A percentile compares a stretch with the other conserved stretches of the same genome.
Evolutionary conservation across 2,113 vertebrate species (phyloP).

Genomic region (Poeciliopsis occidentalis): DNA sequence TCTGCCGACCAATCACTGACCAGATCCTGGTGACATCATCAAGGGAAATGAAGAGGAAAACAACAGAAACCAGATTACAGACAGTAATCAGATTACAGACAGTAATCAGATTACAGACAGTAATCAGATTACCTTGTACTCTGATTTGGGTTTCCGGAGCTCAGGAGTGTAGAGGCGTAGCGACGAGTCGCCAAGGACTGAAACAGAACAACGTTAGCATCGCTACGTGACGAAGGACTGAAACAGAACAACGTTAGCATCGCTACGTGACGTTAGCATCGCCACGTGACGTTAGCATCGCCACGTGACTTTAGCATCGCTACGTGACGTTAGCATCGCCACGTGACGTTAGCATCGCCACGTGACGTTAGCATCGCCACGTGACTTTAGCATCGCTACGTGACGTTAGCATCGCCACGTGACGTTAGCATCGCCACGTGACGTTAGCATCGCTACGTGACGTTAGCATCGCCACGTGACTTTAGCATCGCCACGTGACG

Average conservation of each 20-base stretch:
- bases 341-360: not conserved
- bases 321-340: not conserved
- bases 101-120: slow-evolving; percentile 78
- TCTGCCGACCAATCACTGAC: slow-evolving; percentile 87
- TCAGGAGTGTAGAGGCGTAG: slow-evolving; percentile 87
- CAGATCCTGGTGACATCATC: slow-evolving; percentile 82
- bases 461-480: not conserved
- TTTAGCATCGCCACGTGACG: not conserved
- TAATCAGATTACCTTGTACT: slow-evolving; percentile 90
- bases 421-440: not conserved
- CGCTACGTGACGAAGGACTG: slow-evolving; percentile 72
- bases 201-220: not conserved
- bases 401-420: not conserved
- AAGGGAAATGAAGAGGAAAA: not conserved
- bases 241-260: not conserved
- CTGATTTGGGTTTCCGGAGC: slow-evolving; percentile 87
- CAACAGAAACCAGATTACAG: not conserved
- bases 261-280: not conserved
- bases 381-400: not conserved
- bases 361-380: not conserved
- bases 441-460: not conserved
- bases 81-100: slow-evolving; percentile 64
- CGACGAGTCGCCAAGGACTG: slow-evolving; percentile 82
- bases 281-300: not conserved
- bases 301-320: not conserved